Evolutionary conservation across 1,140 invertebrate genomes (phyloP).

Genomic region (Orius insidiosus): DNA sequence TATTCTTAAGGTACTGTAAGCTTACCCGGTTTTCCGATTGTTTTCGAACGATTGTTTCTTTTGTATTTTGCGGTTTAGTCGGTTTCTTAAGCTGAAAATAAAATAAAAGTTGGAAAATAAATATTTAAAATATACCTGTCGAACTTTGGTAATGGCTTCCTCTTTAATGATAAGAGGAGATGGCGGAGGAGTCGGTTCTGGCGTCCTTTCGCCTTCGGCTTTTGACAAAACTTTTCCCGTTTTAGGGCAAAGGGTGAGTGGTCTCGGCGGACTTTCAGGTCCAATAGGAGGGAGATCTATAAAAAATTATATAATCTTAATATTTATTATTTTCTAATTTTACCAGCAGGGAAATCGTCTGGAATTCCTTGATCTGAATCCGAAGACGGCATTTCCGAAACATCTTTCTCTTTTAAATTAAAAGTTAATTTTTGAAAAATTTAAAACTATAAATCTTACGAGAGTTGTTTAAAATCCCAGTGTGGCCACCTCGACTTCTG

Average conservation of each 20-base stretch:
- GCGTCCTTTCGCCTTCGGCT: slow-evolving; percentile 38
- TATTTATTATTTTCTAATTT: neutral
- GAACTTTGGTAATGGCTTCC: slow-evolving; percentile 1
- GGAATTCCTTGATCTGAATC: slow-evolving; percentile 18
- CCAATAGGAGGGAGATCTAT: slow-evolving; percentile 36
- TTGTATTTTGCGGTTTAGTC: too few species aligned
- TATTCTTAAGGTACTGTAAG: too few species aligned
- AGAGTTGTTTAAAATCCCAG: too few species aligned
- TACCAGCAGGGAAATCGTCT: slow-evolving; percentile 18
- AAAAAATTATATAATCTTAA: neutral
- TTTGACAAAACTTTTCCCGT: slow-evolving; percentile 47
- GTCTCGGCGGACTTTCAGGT: slow-evolving; percentile 43
- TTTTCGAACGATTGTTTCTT: too few species aligned
- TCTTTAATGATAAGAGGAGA: slow-evolving; percentile 16
- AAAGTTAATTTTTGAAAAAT: too few species aligned
- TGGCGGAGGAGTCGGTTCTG: slow-evolving; percentile 21
- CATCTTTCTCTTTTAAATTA: slow-evolving; percentile 4
- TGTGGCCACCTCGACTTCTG: too few species aligned
- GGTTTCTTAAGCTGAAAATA: too few species aligned
- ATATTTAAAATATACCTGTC: neutral
- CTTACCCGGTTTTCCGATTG: too few species aligned
- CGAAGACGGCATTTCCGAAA: slow-evolving; percentile 14
- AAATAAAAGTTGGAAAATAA: too few species aligned
- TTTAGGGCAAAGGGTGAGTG: slow-evolving; percentile 46
- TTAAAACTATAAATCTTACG: too few species aligned